These are phyloP conservation scores for Penelope pileata DNA, from an alignment of 2,113 vertebrate genomes.

Conservation along the genomic window DNA sequence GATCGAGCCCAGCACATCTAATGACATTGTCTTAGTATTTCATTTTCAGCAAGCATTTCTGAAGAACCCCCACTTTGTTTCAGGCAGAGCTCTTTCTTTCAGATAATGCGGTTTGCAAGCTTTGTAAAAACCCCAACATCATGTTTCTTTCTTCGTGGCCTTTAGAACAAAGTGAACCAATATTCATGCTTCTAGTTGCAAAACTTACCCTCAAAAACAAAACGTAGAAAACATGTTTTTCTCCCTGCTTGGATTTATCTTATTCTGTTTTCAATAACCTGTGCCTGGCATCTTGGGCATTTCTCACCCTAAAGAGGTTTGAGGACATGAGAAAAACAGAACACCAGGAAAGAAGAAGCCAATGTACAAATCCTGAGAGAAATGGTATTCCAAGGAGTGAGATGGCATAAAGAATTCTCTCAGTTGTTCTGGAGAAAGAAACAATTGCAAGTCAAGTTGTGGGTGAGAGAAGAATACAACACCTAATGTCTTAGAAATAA, in stretches of 20 bases:
- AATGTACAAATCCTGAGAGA: neutral
- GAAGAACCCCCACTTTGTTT: neutral
- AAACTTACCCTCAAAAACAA: neutral
- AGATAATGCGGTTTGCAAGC: neutral
- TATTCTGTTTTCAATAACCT: conserved; percentile 27
- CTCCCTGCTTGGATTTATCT: neutral
- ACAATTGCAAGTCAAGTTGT: neutral
- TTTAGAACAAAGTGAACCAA: conserved; percentile 5
- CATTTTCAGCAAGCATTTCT: neutral
- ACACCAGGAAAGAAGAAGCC: neutral
- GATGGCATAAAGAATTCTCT: neutral
- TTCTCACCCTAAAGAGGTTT: neutral
- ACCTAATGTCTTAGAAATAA: neutral
- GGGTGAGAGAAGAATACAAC: neutral
- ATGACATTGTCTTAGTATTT: neutral
- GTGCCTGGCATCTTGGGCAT: neutral
- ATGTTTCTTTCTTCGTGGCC: neutral
- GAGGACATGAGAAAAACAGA: neutral
- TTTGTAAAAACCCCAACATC: neutral
- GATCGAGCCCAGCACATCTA: neutral
- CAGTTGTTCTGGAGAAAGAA: neutral
- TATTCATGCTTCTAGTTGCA: conserved; percentile 4
- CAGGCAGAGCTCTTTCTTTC: conserved; percentile 6
- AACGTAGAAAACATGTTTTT: neutral
- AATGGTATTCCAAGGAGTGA: neutral